Evolutionary conservation across 2,113 vertebrate species (phyloP), one percentile per base, ranked within the genome.

Genomic region (Dryoscopus gambensis): DNA sequence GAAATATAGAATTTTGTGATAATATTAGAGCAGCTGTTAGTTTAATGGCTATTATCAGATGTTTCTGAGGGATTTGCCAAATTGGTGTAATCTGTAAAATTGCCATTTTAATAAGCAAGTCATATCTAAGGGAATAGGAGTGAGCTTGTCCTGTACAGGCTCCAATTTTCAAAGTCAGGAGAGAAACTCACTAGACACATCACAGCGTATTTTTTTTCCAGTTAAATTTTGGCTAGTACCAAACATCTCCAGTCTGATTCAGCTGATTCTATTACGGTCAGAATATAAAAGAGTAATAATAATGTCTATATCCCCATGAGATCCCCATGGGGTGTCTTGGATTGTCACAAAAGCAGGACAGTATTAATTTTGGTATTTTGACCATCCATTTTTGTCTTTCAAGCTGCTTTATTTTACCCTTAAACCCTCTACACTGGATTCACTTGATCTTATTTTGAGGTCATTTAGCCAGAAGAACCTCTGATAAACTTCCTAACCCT

Each of bases 71-170:
- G 82, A 76, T 80, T 95, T 95, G 65, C 67, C 83, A 80, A 80
- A 88, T 73, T 55, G 49, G 63, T 89, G 44, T 78, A 74, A 93
- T 90, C 74, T 94, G 90, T 78, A 89, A 93, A 95, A 94, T 10
- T 89, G 68, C 64, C 24, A 19, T 83, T 95, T 93, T 92, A 92
- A 82, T 81, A 93, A 94, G 90, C 80, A 78, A 86, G 70, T 91
- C 71, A 17, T 93, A 69, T 92, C 71, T 89, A 87, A 86, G 56
- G 79, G 46, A 78, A 42, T 39, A 70, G 77, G 37, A 90, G 57
- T 49, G 47, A 90, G 21, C 49, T 42, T 46, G 78, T 77, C 77
- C 89, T 47, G 9, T 70, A 55, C 57, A 69, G 57, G 44, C 76
- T 93, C 53, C 87, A 85, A 10, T 86, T 93, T 83, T 89, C 76